Base-by-base conservation (phyloP, 2,113 vertebrate species). In the Pseudorhombus dupliciocellatus region DNA sequence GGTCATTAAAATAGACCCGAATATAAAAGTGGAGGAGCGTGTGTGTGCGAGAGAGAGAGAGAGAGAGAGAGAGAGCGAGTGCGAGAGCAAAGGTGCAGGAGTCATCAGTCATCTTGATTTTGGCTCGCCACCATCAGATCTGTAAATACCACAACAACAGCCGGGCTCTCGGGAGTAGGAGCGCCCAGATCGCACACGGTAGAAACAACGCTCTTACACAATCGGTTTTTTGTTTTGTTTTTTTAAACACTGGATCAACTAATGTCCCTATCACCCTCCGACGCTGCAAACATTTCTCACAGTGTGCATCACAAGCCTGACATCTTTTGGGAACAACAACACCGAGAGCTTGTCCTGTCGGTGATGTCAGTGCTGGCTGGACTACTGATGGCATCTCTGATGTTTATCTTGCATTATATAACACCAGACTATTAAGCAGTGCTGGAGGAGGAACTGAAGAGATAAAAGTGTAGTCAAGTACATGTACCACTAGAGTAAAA, bases 241-340 rank as follows among this genome's bases (percentile, higher is more conserved):
- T 60, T 51, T 22, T 2, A 6, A 7, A 67, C n/a, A 21, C 8
- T 2, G 54, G 51, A 76, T 58, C 2, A 1, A 26, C 34, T 64
- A 62, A 65, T 70, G 73, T 80, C 46, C 66, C 55, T 79, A 75
- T 77, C 56, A 8, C 0, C 65, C 37, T 37, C 53, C 34, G 54
- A 60, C 62, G 72, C 54, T 57, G 28, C 2, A 18, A 73, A 75
- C 46, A 48, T 62, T 62, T 83, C 70, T 75, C 66, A 46, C 80
- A 79, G 71, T 34, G 9, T 72, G 51, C 55, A 67, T 69, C 73
- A 77, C 64, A 84, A 73, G 68, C 25, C 62, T 11, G 16, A 70
- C 44, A 42, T 72, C 50, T 30, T 65, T 62, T 1, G 28, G 24
- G 25, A 71, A 68, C n/a, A 62, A 72, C 55, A 63, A 50, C 50